phyloP scores from a whole-genome alignment of 2,888 invertebrate species.

The Tipula confusa region DNA sequence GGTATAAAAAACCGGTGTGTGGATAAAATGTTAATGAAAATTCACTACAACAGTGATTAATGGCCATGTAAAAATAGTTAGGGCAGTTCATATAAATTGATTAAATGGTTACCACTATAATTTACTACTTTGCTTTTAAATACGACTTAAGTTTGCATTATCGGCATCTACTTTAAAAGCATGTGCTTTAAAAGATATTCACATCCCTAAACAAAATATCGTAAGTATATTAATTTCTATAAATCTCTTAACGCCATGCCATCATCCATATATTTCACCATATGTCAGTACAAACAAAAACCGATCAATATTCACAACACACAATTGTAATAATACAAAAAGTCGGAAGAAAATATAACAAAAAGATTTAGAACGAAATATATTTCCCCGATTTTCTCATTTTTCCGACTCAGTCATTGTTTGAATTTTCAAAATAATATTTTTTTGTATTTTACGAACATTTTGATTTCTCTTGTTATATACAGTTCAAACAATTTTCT shows the following conservation, averaged over 20 bases:
- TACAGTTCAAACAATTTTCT: neutral
- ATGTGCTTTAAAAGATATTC: too few relatives aligned
- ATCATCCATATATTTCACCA: neutral
- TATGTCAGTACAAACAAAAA: neutral
- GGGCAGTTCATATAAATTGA: neutral
- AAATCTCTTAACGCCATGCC: neutral
- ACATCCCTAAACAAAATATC: too few relatives aligned
- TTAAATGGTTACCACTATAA: neutral
- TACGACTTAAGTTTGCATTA: too few relatives aligned
- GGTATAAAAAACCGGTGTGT: neutral
- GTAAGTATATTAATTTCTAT: neutral
- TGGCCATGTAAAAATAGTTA: neutral
- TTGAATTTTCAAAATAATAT: neutral
- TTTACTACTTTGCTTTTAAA: too few relatives aligned
- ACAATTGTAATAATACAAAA: slow-evolving; percentile 15
- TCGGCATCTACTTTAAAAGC: too few relatives aligned
- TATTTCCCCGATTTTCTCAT: neutral
- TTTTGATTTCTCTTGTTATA: neutral
- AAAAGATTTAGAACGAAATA: neutral
- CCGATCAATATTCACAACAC: slow-evolving; percentile 14
- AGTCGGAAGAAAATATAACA: slow-evolving; percentile 16
- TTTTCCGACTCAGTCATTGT: neutral
- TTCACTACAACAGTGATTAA: neutral
- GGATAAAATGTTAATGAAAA: neutral
- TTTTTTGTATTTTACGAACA: neutral